Evolutionary conservation across 1,140 invertebrate genomes (phyloP).

Genomic region (Protaetia brevitarsis): DNA sequence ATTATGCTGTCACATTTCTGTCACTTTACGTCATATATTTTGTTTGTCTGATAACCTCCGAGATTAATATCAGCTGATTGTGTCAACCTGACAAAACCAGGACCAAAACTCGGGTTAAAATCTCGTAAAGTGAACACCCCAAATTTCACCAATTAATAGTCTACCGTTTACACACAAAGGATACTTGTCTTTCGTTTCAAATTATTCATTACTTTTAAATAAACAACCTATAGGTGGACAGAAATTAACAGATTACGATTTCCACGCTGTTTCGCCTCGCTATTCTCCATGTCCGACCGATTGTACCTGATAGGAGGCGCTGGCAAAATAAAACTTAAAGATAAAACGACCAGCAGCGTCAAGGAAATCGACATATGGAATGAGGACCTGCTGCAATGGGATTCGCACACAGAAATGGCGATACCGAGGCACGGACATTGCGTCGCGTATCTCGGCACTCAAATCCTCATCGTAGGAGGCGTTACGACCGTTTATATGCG

Average conservation of each 20-base stretch:
- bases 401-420: slow-evolving; percentile 54
- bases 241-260: slow-evolving; percentile 50
- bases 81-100: too few species aligned
- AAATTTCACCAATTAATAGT: too few species aligned
- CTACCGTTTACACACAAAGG: too few species aligned
- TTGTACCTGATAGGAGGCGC: slow-evolving; percentile 61
- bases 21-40: too few species aligned
- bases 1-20: too few species aligned
- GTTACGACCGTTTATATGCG: slow-evolving; percentile 60
- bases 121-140: too few species aligned
- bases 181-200: too few species aligned
- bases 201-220: too few species aligned
- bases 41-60: too few species aligned
- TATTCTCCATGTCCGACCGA: slow-evolving; percentile 56
- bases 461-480: slow-evolving; percentile 60
- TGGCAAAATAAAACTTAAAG: slow-evolving; percentile 51
- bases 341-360: slow-evolving; percentile 56
- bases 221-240: slow-evolving; percentile 54
- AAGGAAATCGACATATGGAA: slow-evolving; percentile 59
- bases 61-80: too few species aligned
- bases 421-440: slow-evolving; percentile 60
- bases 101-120: too few species aligned
- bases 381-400: slow-evolving; percentile 52
- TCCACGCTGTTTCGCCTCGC: slow-evolving; percentile 55
- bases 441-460: slow-evolving; percentile 57